Evolutionary conservation across 2,113 vertebrate genomes (phyloP).

Genomic region (Apodemus speciosus): DNA sequence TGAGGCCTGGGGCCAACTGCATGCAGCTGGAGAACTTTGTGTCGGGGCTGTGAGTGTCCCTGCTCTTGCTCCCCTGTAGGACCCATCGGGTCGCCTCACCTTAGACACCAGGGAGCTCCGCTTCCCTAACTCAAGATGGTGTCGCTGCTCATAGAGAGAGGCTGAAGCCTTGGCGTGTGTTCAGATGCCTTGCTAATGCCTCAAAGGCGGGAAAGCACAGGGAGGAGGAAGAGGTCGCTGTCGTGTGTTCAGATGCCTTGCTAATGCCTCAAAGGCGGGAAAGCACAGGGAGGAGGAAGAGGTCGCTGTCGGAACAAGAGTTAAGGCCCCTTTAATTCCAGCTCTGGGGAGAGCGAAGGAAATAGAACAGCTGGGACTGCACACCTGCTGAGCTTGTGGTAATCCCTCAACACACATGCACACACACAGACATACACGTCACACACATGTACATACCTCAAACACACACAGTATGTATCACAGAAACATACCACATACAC

Average conservation of each 20-base stretch:
- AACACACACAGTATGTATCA: neutral
- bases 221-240: neutral
- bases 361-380: neutral
- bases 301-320: neutral
- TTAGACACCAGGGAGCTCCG: neutral
- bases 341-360: neutral
- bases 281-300: neutral
- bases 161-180: neutral
- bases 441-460: neutral
- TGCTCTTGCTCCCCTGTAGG: neutral
- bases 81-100: neutral
- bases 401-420: neutral
- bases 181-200: neutral
- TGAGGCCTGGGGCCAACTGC: accelerated
- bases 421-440: neutral
- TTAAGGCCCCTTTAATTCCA: neutral
- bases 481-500: neutral
- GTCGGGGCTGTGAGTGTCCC: neutral
- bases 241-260: neutral
- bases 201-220: neutral
- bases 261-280: neutral
- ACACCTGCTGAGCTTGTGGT: neutral
- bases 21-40: neutral
- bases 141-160: neutral
- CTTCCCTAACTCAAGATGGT: neutral